Conservation (phyloP, 2,888 invertebrate species). For the Cosmia trapezina region DNA sequence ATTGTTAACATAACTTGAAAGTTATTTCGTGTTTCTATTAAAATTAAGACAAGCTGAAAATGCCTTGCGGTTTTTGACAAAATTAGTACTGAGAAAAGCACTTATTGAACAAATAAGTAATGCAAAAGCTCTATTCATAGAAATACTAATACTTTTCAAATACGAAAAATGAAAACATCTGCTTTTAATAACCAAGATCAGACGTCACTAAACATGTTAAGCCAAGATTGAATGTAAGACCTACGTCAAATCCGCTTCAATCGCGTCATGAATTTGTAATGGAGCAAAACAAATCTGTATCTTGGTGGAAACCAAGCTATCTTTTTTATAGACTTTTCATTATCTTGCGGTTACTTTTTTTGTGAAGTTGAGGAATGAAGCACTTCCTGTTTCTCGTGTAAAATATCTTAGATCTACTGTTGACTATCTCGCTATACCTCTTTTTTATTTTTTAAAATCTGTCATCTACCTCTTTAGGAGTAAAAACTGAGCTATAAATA, state of each 20-base stretch:
- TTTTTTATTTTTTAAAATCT: neutral
- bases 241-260: neutral
- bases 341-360: too few relatives aligned
- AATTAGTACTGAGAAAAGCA: neutral
- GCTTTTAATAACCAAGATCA: neutral
- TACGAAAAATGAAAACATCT: neutral
- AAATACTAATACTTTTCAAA: neutral
- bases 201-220: neutral
- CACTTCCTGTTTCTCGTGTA: neutral
- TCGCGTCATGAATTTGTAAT: neutral
- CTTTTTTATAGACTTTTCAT: neutral
- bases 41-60: constrained; percentile 9
- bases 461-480: neutral
- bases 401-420: neutral
- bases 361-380: too few relatives aligned
- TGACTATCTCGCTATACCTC: neutral
- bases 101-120: neutral
- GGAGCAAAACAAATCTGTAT: neutral
- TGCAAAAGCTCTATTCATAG: neutral
- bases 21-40: constrained; percentile 39
- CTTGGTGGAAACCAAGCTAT: neutral
- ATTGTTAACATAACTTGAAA: constrained; percentile 30
- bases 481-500: neutral
- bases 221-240: neutral
- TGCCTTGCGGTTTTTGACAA: neutral